Evolutionary conservation across 2,888 invertebrate species (phyloP).

Genomic region (Strigamia transsilvanica): DNA sequence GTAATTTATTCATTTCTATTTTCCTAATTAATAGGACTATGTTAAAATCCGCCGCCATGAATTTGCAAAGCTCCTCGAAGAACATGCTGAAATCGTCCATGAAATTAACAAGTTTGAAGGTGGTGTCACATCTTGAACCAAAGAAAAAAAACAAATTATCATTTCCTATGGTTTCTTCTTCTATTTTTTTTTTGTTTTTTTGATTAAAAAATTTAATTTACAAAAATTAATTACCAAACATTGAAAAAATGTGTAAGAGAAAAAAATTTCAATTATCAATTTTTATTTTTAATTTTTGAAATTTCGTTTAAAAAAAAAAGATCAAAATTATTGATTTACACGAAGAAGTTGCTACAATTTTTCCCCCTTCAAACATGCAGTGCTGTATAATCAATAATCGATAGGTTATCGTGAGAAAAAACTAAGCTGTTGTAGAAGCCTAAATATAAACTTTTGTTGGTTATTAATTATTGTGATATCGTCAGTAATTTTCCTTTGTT

Average conservation of each 20-base stretch:
- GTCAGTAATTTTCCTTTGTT: background rate
- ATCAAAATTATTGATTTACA: background rate
- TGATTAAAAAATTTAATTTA: too few species aligned
- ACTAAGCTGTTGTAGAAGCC: conserved; percentile 8
- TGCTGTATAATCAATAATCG: conserved; percentile 2
- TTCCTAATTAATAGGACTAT: conserved; percentile 55
- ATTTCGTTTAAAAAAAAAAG: background rate
- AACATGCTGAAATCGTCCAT: conserved; percentile 58
- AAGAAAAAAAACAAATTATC: background rate
- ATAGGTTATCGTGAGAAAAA: conserved; percentile 8
- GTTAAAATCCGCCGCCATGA: conserved; percentile 57
- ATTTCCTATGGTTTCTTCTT: background rate
- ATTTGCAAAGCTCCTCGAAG: conserved; percentile 58
- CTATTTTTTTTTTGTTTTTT: too few species aligned
- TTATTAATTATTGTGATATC: background rate
- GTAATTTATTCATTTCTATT: background rate
- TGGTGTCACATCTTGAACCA: conserved; percentile 50
- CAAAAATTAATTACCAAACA: too few species aligned
- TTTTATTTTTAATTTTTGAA: too few species aligned
- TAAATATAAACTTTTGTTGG: background rate
- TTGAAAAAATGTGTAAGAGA: too few species aligned
- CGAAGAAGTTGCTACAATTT: background rate
- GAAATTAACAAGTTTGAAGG: conserved; percentile 58
- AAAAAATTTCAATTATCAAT: too few species aligned
- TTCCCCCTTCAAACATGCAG: background rate